Evolutionary conservation across 2,888 invertebrate genomes (phyloP).

Genomic region (Metacarcinus magister): DNA sequence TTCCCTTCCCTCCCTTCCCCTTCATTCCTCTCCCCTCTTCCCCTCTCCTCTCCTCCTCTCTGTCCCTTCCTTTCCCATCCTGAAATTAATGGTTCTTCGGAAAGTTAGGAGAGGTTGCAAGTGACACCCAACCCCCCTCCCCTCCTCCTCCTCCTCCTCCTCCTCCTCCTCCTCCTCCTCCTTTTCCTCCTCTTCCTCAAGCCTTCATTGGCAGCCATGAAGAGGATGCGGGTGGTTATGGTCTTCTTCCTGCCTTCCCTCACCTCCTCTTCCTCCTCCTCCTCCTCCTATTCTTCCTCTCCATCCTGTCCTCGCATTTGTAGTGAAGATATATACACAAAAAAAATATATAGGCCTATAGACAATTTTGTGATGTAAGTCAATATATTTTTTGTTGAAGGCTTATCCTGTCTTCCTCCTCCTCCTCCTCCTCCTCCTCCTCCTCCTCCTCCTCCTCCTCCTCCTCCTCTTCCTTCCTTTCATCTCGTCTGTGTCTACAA

Average conservation of each 20-base stretch:
- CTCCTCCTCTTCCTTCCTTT: background rate
- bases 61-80: background rate
- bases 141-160: conserved; percentile 20
- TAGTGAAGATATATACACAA: too few species aligned
- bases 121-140: background rate
- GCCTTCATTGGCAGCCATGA: conserved; percentile 26
- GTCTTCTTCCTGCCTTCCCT: background rate
- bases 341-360: too few species aligned
- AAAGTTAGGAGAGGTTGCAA: conserved; percentile 41
- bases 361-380: too few species aligned
- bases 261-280: conserved; percentile 28
- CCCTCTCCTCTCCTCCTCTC: too few species aligned
- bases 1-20: background rate
- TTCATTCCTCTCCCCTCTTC: background rate
- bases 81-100: background rate
- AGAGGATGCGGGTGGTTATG: conserved; percentile 48
- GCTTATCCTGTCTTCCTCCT: background rate
- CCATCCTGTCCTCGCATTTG: too few species aligned
- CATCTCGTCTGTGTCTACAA: background rate
- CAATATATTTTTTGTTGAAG: background rate
- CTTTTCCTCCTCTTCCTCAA: background rate
- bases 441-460: background rate
- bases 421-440: background rate
- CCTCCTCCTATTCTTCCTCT: background rate
- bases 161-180: background rate